Conservation (phyloP, 2,888 invertebrate genomes). For the Cephus pulcher region DNA sequence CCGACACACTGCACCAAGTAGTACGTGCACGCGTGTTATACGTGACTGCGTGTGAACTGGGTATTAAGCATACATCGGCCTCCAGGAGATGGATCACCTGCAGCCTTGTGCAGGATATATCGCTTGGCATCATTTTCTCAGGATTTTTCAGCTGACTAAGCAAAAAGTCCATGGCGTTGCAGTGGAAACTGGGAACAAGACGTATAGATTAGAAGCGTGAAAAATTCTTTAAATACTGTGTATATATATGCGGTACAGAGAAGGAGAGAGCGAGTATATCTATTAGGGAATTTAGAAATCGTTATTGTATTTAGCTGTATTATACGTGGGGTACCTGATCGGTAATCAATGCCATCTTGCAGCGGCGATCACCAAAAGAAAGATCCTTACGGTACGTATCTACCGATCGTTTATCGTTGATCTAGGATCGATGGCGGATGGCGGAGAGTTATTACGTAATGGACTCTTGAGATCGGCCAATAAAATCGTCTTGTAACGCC, state of each 20-base stretch:
- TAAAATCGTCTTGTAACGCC: conserved; percentile 47
- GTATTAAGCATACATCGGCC: neutral
- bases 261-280: neutral
- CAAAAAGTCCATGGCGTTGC: neutral
- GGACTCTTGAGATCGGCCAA: conserved; percentile 34
- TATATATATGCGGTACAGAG: neutral
- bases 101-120: neutral
- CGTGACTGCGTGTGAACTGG: neutral
- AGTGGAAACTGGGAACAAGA: neutral
- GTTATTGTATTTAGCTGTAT: neutral
- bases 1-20: neutral
- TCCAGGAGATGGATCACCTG: neutral
- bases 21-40: neutral
- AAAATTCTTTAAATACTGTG: neutral
- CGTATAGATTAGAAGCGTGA: neutral
- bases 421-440: conserved; percentile 38
- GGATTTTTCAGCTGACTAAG: neutral
- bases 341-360: neutral
- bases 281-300: neutral
- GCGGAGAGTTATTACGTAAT: conserved; percentile 45
- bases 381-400: conserved; percentile 42
- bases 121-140: neutral
- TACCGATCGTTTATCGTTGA: conserved; percentile 37
- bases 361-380: conserved; percentile 36
- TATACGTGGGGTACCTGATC: neutral